A percentile compares a stretch with the other conserved stretches of the same genome.
Conservation (phyloP, 2,113 vertebrate genomes). For the Ochotona princeps region DNA sequence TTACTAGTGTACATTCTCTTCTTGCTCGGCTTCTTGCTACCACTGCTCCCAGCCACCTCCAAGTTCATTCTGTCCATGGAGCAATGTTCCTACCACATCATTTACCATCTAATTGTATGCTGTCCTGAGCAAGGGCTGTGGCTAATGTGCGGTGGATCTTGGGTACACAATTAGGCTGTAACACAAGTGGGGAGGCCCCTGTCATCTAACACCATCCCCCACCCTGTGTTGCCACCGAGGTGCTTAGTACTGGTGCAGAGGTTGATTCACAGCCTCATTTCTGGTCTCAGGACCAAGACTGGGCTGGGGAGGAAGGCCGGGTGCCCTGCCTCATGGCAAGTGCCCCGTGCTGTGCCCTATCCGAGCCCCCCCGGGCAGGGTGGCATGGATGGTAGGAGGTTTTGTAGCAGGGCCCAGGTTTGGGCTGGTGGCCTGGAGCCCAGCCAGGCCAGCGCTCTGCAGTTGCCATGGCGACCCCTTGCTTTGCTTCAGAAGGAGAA, state of each 20-base stretch:
- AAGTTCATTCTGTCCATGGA: constrained; percentile 1
- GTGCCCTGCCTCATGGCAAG: not conserved
- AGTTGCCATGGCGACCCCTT: constrained; percentile 72
- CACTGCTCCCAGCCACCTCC: not conserved
- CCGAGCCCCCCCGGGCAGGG: not conserved
- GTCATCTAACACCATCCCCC: not conserved
- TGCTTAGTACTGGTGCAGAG: not conserved
- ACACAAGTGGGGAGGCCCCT: not conserved
- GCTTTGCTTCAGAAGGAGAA: not conserved
- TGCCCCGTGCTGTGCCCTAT: not conserved
- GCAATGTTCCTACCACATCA: constrained; percentile 2
- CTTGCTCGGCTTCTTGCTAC: not conserved
- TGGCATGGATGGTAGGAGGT: not conserved
- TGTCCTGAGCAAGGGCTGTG: constrained; percentile 59
- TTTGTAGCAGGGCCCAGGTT: constrained; percentile 16
- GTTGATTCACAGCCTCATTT: not conserved
- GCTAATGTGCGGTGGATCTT: constrained; percentile 37
- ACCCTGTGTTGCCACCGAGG: not conserved
- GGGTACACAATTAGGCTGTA: constrained; percentile 35
- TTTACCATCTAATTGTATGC: constrained; percentile 63
- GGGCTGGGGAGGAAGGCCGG: not conserved
- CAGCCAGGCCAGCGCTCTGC: not conserved
- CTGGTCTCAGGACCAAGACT: not conserved
- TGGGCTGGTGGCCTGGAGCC: constrained; percentile 27
- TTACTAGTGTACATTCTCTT: not conserved